phyloP scores from a whole-genome alignment of 2,797 vertebrate species.

The Momotus momota region DNA sequence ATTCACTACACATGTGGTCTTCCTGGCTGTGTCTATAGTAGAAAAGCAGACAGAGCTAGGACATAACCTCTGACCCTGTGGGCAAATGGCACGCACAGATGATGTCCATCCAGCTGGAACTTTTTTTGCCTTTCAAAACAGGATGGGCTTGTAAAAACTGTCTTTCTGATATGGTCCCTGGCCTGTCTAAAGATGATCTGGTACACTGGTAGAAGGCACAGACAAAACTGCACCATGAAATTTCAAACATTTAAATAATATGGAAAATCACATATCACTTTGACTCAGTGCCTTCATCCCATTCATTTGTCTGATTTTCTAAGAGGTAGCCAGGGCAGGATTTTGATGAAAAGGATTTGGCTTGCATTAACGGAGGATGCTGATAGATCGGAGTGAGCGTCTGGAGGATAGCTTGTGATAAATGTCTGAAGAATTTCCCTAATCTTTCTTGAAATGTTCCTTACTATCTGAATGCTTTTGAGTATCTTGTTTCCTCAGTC shows the following conservation, averaged over 20 bases:
- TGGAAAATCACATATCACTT: background rate
- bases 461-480: background rate
- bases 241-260: background rate
- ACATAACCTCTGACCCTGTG: background rate
- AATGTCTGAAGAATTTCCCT: constrained; percentile 24
- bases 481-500: background rate
- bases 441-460: constrained; percentile 8
- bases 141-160: background rate
- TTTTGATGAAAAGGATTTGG: constrained; percentile 14
- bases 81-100: background rate
- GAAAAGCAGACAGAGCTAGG: background rate
- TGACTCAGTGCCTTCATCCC: background rate
- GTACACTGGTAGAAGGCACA: background rate
- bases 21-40: background rate
- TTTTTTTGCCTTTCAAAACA: background rate
- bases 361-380: background rate
- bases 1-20: background rate
- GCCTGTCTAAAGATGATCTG: background rate
- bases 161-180: background rate
- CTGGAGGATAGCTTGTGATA: background rate
- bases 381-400: background rate
- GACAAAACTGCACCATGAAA: background rate
- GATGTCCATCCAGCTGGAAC: background rate
- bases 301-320: background rate
- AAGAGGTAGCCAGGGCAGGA: background rate